Percentiles rank a stretch among this genome's conserved stretches.
phyloP scores from a whole-genome alignment of 1,140 invertebrate genomes.

The Plodia interpunctella region DNA sequence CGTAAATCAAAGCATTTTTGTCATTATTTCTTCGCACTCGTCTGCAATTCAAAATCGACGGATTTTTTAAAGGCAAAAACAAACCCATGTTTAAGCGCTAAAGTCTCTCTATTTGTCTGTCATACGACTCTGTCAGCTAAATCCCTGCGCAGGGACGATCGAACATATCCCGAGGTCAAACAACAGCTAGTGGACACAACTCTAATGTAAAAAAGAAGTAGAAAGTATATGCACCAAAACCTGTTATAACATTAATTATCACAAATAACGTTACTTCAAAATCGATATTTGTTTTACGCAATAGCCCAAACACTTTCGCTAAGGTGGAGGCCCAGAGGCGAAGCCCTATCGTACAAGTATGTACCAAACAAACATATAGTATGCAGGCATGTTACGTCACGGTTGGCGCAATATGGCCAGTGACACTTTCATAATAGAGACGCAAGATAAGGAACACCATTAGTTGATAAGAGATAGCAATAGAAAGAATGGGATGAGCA shows the following conservation, averaged over 20 bases:
- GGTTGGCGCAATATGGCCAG: not conserved
- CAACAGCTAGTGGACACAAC: too few relatives aligned
- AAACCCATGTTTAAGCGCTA: too few relatives aligned
- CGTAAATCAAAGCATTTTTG: too few relatives aligned
- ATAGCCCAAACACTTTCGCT: not conserved
- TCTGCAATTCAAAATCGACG: too few relatives aligned
- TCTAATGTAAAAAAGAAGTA: not conserved
- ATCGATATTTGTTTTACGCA: constrained; percentile 6
- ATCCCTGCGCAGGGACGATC: too few relatives aligned
- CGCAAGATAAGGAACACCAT: not conserved
- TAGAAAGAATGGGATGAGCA: not conserved
- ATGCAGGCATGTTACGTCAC: constrained; percentile 1
- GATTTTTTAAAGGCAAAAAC: too few relatives aligned
- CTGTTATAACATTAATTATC: constrained; percentile 1
- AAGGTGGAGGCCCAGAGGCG: not conserved
- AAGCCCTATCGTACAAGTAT: not conserved
- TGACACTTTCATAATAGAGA: constrained; percentile 5
- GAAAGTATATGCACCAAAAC: not conserved
- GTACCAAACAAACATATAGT: not conserved
- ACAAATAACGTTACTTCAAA: not conserved
- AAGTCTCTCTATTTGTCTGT: too few relatives aligned
- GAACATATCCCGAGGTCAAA: too few relatives aligned
- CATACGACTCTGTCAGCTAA: too few relatives aligned
- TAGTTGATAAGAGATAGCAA: not conserved
- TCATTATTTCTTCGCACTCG: too few relatives aligned